Percentiles rank a stretch among this genome's conserved stretches.
These are phyloP conservation scores for Galerucella pusilla DNA, from an alignment of 2,888 invertebrate species.

Conservation along the genomic window DNA sequence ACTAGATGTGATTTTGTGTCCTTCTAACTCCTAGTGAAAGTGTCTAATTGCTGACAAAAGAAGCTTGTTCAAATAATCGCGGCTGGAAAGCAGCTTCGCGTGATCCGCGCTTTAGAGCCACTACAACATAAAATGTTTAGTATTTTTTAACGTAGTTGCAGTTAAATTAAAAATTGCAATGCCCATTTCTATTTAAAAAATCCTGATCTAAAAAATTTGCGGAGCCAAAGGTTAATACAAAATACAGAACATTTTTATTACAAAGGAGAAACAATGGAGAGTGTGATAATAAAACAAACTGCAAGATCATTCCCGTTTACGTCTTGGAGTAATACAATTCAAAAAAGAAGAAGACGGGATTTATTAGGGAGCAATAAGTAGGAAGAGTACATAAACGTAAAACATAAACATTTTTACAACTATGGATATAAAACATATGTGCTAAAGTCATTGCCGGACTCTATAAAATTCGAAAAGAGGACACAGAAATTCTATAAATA, in stretches of 20 bases:
- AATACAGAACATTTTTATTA: slow-evolving; percentile 5
- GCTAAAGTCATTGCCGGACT: slow-evolving; percentile 1
- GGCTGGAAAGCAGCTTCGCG: too few species aligned
- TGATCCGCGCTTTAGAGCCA: too few species aligned
- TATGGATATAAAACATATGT: slow-evolving; percentile 16
- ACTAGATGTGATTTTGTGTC: too few species aligned
- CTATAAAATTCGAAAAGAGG: not conserved
- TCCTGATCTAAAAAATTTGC: too few species aligned
- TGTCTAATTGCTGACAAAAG: too few species aligned
- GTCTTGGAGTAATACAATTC: slow-evolving; percentile 2
- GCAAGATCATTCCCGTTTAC: slow-evolving; percentile 13
- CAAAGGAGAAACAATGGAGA: not conserved
- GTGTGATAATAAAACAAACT: slow-evolving; percentile 5
- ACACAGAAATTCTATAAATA: not conserved
- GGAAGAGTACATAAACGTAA: slow-evolving; percentile 16
- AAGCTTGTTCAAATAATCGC: too few species aligned
- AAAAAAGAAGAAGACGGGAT: slow-evolving; percentile 7
- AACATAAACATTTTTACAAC: slow-evolving; percentile 22
- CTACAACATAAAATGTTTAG: too few species aligned
- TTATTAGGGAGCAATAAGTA: slow-evolving; percentile 19
- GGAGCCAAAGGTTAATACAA: not conserved
- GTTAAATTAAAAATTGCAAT: too few species aligned
- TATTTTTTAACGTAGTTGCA: too few species aligned
- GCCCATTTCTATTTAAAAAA: too few species aligned
- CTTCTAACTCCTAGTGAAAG: too few species aligned